Base-by-base conservation (phyloP, 2,888 invertebrate species). In the Agonopterix subpropinquella region DNA sequence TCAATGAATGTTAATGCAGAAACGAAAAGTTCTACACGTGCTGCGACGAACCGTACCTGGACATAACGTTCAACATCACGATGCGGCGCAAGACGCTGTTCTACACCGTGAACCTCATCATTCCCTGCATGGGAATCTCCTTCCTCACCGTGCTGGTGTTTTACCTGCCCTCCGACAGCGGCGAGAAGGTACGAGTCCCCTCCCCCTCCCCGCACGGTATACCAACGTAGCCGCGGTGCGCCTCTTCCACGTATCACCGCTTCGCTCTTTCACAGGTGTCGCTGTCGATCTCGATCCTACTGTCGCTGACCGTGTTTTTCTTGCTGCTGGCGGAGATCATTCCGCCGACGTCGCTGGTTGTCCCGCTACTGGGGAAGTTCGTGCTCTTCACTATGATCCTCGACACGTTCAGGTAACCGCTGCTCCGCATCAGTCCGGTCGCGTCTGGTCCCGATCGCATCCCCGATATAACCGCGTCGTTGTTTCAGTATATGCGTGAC, bases 1-100 rank as follows among this genome's bases (percentile, higher is more conserved):
- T 28, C 7, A 28, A 39, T 39, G 4, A 9, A 9, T 39, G 1
- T 39, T 4, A 9, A 8, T 41, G 11, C 89, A 95, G 96, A 76
- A 96, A 96, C 81, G 96, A 96, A 81, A 96, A 96, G 81, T 96
- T 94, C 89, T 96, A 98, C 90, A 97, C 97, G 62, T 98, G 98
- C 90, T 98, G 98, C 87, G 95, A 96, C 77, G 97, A 98, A 89
- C 98, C 98, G 53, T 98, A 96, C 86, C 91, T 96, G 83, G 98
- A 96, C 84, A 91, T 98, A 80, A 98, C 98, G 55, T 99, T 98
- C 91, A 98, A 98, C 90, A 98, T 99, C 73, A 98, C 98, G 59
- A 95, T 98, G 95, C 91, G 97, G 67, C 91, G 98, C 65, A 98
- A 98, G 89, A 97, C 98, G 48, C 91, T 98, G 64, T 98, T 98